phyloP scores from a whole-genome alignment of 2,888 invertebrate genomes.

The Calameuta filiformis region DNA sequence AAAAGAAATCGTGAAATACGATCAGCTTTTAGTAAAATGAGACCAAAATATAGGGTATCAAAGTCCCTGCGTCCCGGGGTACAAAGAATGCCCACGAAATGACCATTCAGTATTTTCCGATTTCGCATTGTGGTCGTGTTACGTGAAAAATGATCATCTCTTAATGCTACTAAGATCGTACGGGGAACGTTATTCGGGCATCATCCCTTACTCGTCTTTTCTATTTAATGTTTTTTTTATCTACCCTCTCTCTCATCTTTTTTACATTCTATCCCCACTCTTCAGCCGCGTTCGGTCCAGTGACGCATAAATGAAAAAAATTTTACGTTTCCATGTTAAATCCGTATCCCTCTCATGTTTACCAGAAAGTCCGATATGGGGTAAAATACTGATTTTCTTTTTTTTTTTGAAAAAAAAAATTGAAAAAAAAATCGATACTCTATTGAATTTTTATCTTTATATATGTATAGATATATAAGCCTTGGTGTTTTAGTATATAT shows the following conservation, averaged over 20 bases:
- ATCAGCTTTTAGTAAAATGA: conserved; percentile 64
- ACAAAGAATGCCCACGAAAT: conserved; percentile 50
- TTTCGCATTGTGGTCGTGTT: conserved; percentile 24
- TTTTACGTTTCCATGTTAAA: neutral
- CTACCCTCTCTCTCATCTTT: neutral
- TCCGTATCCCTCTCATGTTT: neutral
- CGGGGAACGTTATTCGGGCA: neutral
- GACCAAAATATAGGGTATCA: conserved; percentile 59
- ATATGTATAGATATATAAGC: neutral
- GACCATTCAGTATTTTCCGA: conserved; percentile 45
- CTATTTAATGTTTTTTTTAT: neutral
- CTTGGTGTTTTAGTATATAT: too few relatives aligned
- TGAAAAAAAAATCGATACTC: neutral
- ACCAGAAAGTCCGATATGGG: neutral
- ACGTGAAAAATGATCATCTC: conserved; percentile 28
- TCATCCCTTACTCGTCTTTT: neutral
- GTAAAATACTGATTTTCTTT: neutral
- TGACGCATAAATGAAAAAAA: neutral
- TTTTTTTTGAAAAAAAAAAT: neutral
- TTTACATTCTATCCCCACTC: neutral
- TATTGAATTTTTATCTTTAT: neutral
- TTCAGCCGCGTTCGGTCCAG: neutral
- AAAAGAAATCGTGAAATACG: conserved; percentile 56
- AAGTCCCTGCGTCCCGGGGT: conserved; percentile 22
- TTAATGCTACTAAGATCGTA: conserved; percentile 10